A percentile compares a stretch with the other conserved stretches of the same genome.
Conservation (phyloP, 2,113 vertebrate species). For the Prinia subflava region DNA sequence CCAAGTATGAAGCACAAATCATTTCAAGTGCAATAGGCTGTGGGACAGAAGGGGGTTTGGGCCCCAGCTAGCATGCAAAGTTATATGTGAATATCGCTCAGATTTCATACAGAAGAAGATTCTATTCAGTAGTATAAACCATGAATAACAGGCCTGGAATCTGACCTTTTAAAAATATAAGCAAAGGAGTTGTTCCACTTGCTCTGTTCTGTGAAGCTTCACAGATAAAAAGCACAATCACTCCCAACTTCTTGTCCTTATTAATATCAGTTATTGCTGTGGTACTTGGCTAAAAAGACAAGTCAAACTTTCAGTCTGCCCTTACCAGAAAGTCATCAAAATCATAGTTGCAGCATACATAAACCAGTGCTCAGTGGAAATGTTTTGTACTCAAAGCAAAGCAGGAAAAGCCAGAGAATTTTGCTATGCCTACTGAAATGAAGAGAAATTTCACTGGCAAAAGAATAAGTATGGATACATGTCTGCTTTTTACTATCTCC, state of each 20-base stretch:
- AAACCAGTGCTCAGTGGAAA: not conserved
- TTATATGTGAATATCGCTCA: not conserved
- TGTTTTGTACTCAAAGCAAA: not conserved
- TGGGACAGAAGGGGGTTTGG: not conserved
- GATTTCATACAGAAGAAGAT: conserved; percentile 11
- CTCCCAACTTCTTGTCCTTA: conserved; percentile 19
- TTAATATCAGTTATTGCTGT: conserved; percentile 31
- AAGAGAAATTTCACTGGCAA: not conserved
- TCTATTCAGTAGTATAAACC: conserved; percentile 22
- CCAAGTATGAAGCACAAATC: not conserved
- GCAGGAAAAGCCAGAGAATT: not conserved
- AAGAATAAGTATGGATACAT: not conserved
- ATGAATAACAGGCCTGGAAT: conserved; percentile 51
- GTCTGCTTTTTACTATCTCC: not conserved
- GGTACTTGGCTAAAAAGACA: conserved; percentile 4
- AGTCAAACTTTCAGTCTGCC: not conserved
- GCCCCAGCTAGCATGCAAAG: not conserved
- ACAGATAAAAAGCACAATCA: conserved; percentile 32
- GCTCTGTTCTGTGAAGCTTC: conserved; percentile 18
- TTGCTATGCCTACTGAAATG: not conserved
- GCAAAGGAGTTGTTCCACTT: conserved; percentile 34
- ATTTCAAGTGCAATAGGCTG: not conserved
- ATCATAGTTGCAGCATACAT: not conserved
- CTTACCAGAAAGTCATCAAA: not conserved
- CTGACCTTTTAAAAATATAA: conserved; percentile 57